Conservation (phyloP, 2,113 vertebrate genomes). For the Anhinga rufa region DNA sequence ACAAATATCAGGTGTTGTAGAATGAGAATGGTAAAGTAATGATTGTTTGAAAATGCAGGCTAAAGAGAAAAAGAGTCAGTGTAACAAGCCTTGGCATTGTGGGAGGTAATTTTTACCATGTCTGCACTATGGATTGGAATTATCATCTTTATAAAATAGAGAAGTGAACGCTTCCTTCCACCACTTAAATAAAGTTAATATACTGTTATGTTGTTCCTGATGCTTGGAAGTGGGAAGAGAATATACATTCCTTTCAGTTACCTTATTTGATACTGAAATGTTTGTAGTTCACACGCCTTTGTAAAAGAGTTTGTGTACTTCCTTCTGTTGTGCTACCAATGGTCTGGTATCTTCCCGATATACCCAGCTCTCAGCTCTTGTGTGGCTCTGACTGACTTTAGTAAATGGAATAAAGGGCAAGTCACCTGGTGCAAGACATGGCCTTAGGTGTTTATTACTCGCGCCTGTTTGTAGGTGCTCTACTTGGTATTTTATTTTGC, state of each 20-base stretch:
- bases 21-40: background rate
- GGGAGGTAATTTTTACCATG: background rate
- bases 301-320: background rate
- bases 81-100: background rate
- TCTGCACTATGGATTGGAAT: background rate
- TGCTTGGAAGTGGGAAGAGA: background rate
- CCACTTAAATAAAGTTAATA: background rate
- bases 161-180: background rate
- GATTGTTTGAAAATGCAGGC: background rate
- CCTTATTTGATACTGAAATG: background rate
- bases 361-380: background rate
- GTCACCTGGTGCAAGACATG: background rate
- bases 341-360: background rate
- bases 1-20: background rate
- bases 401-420: background rate
- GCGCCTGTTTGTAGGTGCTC: background rate
- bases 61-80: background rate
- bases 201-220: background rate
- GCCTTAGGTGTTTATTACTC: background rate
- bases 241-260: background rate
- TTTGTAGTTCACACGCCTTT: background rate
- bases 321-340: background rate
- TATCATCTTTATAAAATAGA: background rate
- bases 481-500: background rate
- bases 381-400: background rate